Conservation (phyloP, 2,888 invertebrate genomes). For the Diplazon laetatorius region DNA sequence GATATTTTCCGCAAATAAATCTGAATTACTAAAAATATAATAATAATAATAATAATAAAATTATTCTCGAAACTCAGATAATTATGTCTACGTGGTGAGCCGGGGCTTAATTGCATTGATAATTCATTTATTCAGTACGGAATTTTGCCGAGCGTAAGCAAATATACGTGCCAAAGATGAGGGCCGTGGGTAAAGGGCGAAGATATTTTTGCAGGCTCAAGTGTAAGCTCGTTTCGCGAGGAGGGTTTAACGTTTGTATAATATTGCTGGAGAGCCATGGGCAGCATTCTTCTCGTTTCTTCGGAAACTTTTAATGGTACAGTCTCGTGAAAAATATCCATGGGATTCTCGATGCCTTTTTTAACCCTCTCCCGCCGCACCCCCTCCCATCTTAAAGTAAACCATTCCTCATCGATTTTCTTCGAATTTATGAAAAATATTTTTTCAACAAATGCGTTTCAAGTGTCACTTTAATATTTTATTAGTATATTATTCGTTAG, state of each 20-base stretch:
- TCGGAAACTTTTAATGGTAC: not conserved
- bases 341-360: not conserved
- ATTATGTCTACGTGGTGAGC: slow-evolving; percentile 11
- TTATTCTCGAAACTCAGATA: no score
- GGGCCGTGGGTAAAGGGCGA: not conserved
- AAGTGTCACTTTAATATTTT: no score
- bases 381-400: no score
- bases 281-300: not conserved
- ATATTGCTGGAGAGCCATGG: not conserved
- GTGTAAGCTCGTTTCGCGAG: slow-evolving; percentile 1
- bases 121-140: slow-evolving; percentile 43
- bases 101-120: slow-evolving; percentile 46
- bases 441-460: no score
- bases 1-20: no score
- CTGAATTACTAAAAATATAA: no score
- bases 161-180: slow-evolving; percentile 5
- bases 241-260: slow-evolving; percentile 17
- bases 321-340: slow-evolving; percentile 16
- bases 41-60: no score
- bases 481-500: no score
- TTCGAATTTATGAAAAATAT: no score
- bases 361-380: no score
- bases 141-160: not conserved
- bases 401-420: no score
- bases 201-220: slow-evolving; percentile 3